phyloP scores from a whole-genome alignment of 2,888 invertebrate species.

The Tiliacea citrago region DNA sequence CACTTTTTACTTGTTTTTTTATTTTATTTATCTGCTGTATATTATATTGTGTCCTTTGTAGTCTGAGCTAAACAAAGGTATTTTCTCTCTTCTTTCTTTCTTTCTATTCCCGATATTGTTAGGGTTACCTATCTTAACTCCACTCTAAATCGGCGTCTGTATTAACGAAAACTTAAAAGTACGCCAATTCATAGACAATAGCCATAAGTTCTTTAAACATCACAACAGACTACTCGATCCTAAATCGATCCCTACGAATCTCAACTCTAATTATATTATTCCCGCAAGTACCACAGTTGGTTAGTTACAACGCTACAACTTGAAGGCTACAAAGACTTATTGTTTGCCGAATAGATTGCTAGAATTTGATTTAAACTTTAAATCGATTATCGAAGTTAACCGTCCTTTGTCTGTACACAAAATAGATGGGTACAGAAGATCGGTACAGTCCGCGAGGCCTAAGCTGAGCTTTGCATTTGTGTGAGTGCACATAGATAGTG shows the following conservation, averaged over 20 bases:
- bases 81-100: no score
- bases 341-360: slow-evolving; percentile 57
- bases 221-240: slow-evolving; percentile 22
- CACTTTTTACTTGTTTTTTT: no score
- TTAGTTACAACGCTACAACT: slow-evolving; percentile 54
- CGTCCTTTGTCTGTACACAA: background rate
- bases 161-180: background rate
- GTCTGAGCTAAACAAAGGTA: no score
- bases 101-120: background rate
- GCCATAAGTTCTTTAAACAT: slow-evolving; percentile 7
- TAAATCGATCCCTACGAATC: slow-evolving; percentile 47
- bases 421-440: background rate
- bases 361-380: slow-evolving; percentile 64
- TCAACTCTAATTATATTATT: slow-evolving; percentile 45
- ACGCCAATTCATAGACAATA: slow-evolving; percentile 8
- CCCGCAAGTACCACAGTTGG: slow-evolving; percentile 33
- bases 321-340: slow-evolving; percentile 41
- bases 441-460: no score
- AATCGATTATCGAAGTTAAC: slow-evolving; percentile 43
- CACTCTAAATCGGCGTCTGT: background rate
- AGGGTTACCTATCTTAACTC: background rate
- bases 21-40: no score
- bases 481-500: no score
- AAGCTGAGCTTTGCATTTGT: no score
- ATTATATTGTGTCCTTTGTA: no score